Base-by-base conservation (phyloP, 2,797 vertebrate species). In the Lophius americanus region DNA sequence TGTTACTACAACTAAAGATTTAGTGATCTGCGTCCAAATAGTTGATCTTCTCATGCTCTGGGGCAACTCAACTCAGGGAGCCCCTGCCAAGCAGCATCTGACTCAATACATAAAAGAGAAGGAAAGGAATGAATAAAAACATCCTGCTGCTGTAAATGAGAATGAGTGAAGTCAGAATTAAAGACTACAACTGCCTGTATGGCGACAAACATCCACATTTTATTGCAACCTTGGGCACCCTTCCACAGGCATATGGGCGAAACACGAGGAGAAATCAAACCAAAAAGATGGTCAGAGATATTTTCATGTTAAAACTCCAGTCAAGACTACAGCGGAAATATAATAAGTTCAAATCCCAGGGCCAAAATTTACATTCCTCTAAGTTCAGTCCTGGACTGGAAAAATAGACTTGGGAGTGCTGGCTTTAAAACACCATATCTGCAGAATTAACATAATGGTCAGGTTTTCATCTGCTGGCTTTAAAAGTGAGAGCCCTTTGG, bases 401-500 rank as follows among this genome's bases (percentile, higher is more conserved):
- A 83, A 82, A 88, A 79, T 78, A 75, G 60, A 81, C 85, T 88
- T 64, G 68, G 81, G 77, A 83, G 58, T 47, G 61, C 71, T 68
- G 36, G 70, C 83, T 84, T 74, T 70, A 78, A 75, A 83, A 83
- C n/a, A 72, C 58, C 77, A 74, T 81, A 81, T 82, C 82, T 81
- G 83, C 73, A 70, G 57, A 85, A 92, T 91, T 88, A 88, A 81
- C 89, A 91, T 91, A 84, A 89, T 86, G 84, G 83, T 77, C 60
- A 79, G 79, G 85, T 87, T 89, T 86, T 87, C 88, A 86, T 86
- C 85, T 75, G 57, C 64, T 64, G 76, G 73, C 68, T 84, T 78
- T 84, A 82, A 85, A 86, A 85, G 70, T 51, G 72, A 84, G 81
- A 87, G 56, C 64, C 81, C 83, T 80, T 58, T 2, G 68, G 86